These are phyloP conservation scores for Hypena proboscidalis DNA, from an alignment of 2,888 invertebrate species.

Conservation along the genomic window DNA sequence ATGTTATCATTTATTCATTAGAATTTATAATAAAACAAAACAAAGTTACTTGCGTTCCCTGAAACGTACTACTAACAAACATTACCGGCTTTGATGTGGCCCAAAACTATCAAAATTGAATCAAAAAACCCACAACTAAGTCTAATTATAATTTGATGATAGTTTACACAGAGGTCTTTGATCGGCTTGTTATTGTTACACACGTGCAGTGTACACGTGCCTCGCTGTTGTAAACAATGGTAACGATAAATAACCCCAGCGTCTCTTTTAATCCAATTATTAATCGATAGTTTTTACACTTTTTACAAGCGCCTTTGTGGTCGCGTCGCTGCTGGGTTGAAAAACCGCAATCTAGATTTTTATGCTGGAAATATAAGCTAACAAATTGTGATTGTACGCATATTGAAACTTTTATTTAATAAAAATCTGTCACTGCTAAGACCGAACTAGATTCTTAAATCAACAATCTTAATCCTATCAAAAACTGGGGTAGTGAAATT, in stretches of 20 bases:
- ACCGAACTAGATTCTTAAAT: too few relatives aligned
- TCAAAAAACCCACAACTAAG: constrained; percentile 34
- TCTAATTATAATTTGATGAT: constrained; percentile 55
- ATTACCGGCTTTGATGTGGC: constrained; percentile 19
- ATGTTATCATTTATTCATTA: too few relatives aligned
- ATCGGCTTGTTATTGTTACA: constrained; percentile 72
- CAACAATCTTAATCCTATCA: too few relatives aligned
- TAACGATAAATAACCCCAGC: constrained; percentile 49
- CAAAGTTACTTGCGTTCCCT: too few relatives aligned
- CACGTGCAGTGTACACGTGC: constrained; percentile 67
- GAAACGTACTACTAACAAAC: not conserved
- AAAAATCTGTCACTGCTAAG: too few relatives aligned
- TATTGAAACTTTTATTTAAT: too few relatives aligned
- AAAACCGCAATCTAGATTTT: constrained; percentile 7
- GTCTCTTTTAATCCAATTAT: constrained; percentile 36
- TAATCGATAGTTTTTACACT: constrained; percentile 29
- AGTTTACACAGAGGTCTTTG: constrained; percentile 66
- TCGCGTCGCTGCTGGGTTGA: constrained; percentile 6
- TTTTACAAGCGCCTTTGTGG: constrained; percentile 5
- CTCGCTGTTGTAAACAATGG: constrained; percentile 58
- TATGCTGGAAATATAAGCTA: too few relatives aligned
- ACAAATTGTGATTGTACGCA: too few relatives aligned
- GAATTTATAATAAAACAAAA: too few relatives aligned
- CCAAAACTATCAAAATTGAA: constrained; percentile 25
- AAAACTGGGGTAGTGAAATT: too few relatives aligned